phyloP scores from a whole-genome alignment of 2,888 invertebrate species.

The Drosophila prostipennis region DNA sequence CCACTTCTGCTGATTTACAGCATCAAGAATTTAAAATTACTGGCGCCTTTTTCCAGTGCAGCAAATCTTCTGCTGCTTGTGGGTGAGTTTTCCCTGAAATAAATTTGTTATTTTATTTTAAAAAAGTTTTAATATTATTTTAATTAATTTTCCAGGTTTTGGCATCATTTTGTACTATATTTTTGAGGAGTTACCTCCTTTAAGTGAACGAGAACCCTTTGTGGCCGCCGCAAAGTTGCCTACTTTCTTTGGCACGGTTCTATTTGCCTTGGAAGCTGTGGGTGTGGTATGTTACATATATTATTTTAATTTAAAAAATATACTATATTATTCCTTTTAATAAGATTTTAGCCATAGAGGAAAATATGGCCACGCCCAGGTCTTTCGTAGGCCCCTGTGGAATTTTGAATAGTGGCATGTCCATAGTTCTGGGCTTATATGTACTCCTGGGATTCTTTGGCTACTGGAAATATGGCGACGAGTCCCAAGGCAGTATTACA shows the following conservation, averaged over 20 bases:
- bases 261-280: conserved; percentile 95
- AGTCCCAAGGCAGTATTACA: conserved; percentile 92
- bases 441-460: conserved; percentile 96
- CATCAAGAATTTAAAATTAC: conserved; percentile 90
- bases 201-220: conserved; percentile 84
- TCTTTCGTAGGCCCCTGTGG: conserved; percentile 96
- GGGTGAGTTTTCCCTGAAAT: conserved; percentile 81
- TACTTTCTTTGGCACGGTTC: conserved; percentile 96
- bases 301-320: neutral
- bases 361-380: conserved; percentile 96
- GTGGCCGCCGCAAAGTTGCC: conserved; percentile 87
- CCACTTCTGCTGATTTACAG: conserved; percentile 90
- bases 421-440: conserved; percentile 92
- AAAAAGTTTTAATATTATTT: neutral
- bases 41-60: conserved; percentile 96
- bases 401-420: conserved; percentile 96
- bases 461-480: conserved; percentile 93
- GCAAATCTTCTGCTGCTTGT: conserved; percentile 94
- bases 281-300: conserved; percentile 88
- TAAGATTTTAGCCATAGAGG: conserved; percentile 97
- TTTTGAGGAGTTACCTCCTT: conserved; percentile 87
- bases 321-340: too few relatives aligned
- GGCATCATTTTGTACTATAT: conserved; percentile 94
- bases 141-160: conserved; percentile 84
- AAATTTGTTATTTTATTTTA: neutral